phyloP scores from a whole-genome alignment of 2,113 vertebrate species.

The Rhegmatorhina hoffmannsi region DNA sequence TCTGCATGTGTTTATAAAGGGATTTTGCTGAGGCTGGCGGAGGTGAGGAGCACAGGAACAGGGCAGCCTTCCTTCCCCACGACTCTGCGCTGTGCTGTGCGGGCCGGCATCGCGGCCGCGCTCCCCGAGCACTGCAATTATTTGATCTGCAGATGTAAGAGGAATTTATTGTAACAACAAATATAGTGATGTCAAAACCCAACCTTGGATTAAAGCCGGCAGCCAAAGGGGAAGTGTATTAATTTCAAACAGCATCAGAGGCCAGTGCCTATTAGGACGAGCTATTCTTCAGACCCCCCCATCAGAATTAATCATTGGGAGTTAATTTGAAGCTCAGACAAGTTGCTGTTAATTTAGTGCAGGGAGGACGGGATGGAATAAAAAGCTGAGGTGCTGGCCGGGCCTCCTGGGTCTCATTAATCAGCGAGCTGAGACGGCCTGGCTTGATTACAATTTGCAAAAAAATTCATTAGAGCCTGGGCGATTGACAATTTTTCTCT shows the following conservation, averaged over 20 bases:
- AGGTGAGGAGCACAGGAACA: neutral
- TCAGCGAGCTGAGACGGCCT: constrained; percentile 89
- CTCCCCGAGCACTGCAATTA: constrained; percentile 58
- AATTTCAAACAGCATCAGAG: constrained; percentile 85
- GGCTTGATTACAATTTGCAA: constrained; percentile 97
- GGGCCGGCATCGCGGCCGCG: neutral
- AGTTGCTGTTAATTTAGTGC: constrained; percentile 95
- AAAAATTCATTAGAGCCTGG: constrained; percentile 92
- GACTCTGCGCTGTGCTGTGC: neutral
- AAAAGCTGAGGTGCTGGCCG: constrained; percentile 83
- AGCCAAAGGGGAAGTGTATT: constrained; percentile 84
- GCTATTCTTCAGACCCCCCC: constrained; percentile 87
- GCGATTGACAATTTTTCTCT: constrained; percentile 91
- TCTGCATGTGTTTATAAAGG: rapidly evolving
- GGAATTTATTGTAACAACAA: constrained; percentile 88
- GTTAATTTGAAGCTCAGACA: constrained; percentile 96
- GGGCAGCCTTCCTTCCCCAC: neutral
- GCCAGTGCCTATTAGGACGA: constrained; percentile 86
- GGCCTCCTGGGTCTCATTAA: constrained; percentile 90
- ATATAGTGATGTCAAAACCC: constrained; percentile 86
- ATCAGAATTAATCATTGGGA: constrained; percentile 94
- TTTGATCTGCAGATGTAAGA: constrained; percentile 83
- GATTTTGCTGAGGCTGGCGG: neutral
- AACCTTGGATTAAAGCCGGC: constrained; percentile 83
- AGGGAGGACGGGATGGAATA: constrained; percentile 84